Percentiles rank a stretch among this genome's conserved stretches.
Evolutionary conservation across 2,888 invertebrate species (phyloP).

Genomic region (Orthonychiurus folsomi): DNA sequence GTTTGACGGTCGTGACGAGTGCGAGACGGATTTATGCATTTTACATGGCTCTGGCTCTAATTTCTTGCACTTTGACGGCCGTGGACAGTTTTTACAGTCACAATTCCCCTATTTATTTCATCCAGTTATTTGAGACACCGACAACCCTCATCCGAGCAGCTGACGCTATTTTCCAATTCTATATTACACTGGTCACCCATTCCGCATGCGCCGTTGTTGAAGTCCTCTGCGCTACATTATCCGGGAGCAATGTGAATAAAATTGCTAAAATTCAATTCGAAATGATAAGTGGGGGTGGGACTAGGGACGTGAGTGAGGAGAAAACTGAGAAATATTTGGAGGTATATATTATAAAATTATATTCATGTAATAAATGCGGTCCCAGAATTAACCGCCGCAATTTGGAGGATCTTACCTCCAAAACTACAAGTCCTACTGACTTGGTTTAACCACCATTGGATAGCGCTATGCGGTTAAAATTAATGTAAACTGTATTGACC

Average conservation of each 20-base stretch:
- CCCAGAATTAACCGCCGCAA: too few species aligned
- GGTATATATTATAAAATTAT: background rate
- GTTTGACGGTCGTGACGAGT: slow-evolving; percentile 12
- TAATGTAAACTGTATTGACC: too few species aligned
- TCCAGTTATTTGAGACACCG: slow-evolving; percentile 9
- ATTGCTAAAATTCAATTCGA: slow-evolving; percentile 25
- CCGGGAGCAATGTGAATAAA: slow-evolving; percentile 24
- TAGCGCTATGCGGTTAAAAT: too few species aligned
- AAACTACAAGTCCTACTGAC: too few species aligned
- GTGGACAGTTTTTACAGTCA: background rate
- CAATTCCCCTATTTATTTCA: background rate
- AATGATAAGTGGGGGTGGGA: slow-evolving; percentile 16
- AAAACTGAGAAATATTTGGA: background rate
- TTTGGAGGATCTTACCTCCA: too few species aligned
- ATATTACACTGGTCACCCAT: slow-evolving; percentile 27
- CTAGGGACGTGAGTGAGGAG: background rate
- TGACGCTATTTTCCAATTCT: slow-evolving; percentile 24
- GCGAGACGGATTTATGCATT: slow-evolving; percentile 11
- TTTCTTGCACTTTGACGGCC: background rate
- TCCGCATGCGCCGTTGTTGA: slow-evolving; percentile 32
- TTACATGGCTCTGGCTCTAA: slow-evolving; percentile 12
- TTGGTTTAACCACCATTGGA: too few species aligned
- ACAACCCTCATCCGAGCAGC: slow-evolving; percentile 13
- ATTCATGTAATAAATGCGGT: too few species aligned
- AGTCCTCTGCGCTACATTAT: slow-evolving; percentile 33